Base-by-base conservation (phyloP, 1,140 invertebrate genomes). In the Lerema accius region DNA sequence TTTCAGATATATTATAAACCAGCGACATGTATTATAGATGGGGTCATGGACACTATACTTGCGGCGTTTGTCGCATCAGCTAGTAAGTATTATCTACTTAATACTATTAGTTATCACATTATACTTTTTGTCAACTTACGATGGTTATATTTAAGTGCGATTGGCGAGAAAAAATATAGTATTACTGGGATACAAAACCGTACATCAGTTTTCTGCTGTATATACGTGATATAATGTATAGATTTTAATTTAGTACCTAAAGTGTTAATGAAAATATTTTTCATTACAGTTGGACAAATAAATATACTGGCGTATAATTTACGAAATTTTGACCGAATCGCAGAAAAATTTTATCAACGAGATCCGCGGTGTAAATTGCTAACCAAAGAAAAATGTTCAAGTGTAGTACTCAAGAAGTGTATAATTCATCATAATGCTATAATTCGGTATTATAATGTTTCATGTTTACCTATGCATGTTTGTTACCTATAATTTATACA, bases 1-100 rank as follows among this genome's bases (percentile, higher is more conserved):
- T 71, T 77, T 10, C 73, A 91, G 83, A 78, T 91, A 62, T 91
- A 91, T 63, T 91, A 90, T 67, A 91, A 91, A 63, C 88, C 89
- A 42, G 81, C 90, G 0, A 89, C 88, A 3, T 90, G 89, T 19
- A 87, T 91, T 32, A 86, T 91, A 39, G 90, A 91, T 63, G 87
- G 85, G 4, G 90, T 77, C 4, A 86, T 91, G 86, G 88, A 91
- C 39, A 91, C 90, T 0, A 89, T 91, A 42, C 72, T 90, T 46
- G 86, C 89, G 5, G 86, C 89, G 4, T 91, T 90, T 65, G 73
- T 91, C 9, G 80, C 76, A 0, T 85, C 80, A 26, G 87, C 86
- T 5, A 83, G 89, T 91, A 81, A 90, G 84, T 53, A 61, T 63
- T 45, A n/a, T n/a, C n/a, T n/a, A n/a, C n/a, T n/a, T n/a, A n/a